Base-by-base conservation (phyloP, 2,888 invertebrate genomes). In the Chromoteleia sp. region DNA sequence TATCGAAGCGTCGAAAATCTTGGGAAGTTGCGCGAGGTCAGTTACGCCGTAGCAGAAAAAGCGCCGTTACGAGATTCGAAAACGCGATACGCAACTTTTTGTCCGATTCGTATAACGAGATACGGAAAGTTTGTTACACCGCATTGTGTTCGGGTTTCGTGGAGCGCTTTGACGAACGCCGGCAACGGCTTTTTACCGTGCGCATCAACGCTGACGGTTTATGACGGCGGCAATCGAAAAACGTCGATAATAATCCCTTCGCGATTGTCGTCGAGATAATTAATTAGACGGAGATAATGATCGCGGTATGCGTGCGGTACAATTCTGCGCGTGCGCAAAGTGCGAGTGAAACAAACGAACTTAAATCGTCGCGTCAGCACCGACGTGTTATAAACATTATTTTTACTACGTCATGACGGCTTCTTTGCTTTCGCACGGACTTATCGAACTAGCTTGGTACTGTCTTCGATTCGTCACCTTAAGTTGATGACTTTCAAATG, bases 1-100 rank as follows among this genome's bases (percentile, higher is more conserved):
- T n/a, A n/a, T n/a, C n/a, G n/a, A n/a, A n/a, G n/a, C n/a, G 14
- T 29, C 12, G 10, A 14, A 14, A 14, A 43, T 61, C 45, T 45
- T 63, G 45, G 19, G 17, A 10, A 15, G 63, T 63, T 41, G 67
- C 41, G 41, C 17, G 67, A 67, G 67, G 67, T 67, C 67, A 67
- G 54, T 67, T 41, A 17, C 17, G 67, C 30, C 12, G 54, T 3
- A 4, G 54, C 30, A 6, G 33, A 33, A 36, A 56, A 39, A 39
- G 48, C 17, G 10, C 4, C 61, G 14, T 17, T 3, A 21, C 30
- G 52, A 36, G 67, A 67, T 52, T 30, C 50, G n/a, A 52, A 58
- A 58, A 39, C 8, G 17, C n/a, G 39, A 58, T 12, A 58, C 21
- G 12, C 21, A 33, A 58, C 29, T 52, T 52, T 21, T 39, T 25